These are phyloP conservation scores for Chydorus sphaericus DNA, from an alignment of 2,888 invertebrate species.

Conservation along the genomic window DNA sequence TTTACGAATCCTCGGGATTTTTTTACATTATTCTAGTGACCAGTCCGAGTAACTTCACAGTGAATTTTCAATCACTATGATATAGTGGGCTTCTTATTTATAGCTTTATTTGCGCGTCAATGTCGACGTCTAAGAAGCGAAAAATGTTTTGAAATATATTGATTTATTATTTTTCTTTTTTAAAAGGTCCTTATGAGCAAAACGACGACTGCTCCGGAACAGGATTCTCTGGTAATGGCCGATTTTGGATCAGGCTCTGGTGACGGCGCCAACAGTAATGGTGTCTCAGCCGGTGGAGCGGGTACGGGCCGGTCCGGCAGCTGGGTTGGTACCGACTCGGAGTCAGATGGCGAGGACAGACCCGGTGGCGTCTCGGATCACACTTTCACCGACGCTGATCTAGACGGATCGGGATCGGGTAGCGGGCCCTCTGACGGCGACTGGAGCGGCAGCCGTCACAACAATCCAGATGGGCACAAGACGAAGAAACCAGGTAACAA, in stretches of 20 bases:
- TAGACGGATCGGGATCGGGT: not conserved
- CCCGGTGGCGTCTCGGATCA: not conserved
- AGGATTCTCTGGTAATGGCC: constrained; percentile 23
- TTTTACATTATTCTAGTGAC: too few species aligned
- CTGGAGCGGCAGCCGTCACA: not conserved
- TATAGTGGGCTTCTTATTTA: too few species aligned
- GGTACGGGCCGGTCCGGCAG: not conserved
- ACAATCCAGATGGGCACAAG: not conserved
- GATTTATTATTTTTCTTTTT: constrained; percentile 1
- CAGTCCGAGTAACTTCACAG: too few species aligned
- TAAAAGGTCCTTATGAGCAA: constrained; percentile 23
- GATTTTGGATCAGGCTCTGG: constrained; percentile 17
- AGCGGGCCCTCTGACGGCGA: not conserved
- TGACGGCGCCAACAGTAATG: not conserved
- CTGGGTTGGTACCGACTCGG: constrained; percentile 6
- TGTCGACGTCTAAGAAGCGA: too few species aligned
- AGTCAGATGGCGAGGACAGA: constrained; percentile 3
- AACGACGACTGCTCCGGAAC: constrained; percentile 22
- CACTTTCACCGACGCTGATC: not conserved
- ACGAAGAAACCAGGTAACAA: not conserved
- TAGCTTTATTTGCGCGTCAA: too few species aligned
- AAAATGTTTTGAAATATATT: too few species aligned
- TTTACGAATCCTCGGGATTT: too few species aligned
- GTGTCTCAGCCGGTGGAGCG: too few species aligned
- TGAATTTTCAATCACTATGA: too few species aligned